Base-by-base conservation (phyloP, 2,888 invertebrate species). In the Pyrochroa serraticornis region DNA sequence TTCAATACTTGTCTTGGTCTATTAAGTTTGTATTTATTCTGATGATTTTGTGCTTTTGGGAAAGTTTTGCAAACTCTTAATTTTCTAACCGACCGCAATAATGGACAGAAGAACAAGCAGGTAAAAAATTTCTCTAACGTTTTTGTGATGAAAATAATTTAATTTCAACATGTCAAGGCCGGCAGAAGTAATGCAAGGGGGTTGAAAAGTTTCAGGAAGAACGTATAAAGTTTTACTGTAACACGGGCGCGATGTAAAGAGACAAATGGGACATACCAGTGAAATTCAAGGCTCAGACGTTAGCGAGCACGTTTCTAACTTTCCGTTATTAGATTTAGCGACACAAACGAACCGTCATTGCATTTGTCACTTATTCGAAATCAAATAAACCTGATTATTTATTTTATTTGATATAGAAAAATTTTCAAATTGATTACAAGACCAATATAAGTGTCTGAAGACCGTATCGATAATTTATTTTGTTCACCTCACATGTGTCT, bases 321-420 rank as follows among this genome's bases (percentile, higher is more conserved):
- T 49, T 22, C 10, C 49, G 30, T 52, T 45, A 45, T 52, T 44
- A 44, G 39, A 38, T 52, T 52, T 38, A 31, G 52, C 7, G 37
- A 52, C 39, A 39, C 52, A 52, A 44, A 51, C 51, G 51, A 51
- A 44, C 43, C 51, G 51, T 35, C 43, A 44, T 44, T 52, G 30
- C 52, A 31, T 52, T 52, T 52, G 52, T 52, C 52, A 50, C 36
- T 39, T 39, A 39, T 39, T 39, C 39, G 12, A 12, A 39, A 39
- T 39, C 39, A 13, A 39, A 39, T 39, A 39, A 39, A 13, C 7
- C 12, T 13, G 39, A 39, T 39, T 39, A 13, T 39, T 39, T 39
- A 39, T 10, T 39, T 39, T 3, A 22, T 22, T 22, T 22, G 5
- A 22, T 22, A 3, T 22, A 5, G 22, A 22, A 37, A 37, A 39